Evolutionary conservation across 2,797 vertebrate species (phyloP).

Genomic region (Gymnothorax javanicus): DNA sequence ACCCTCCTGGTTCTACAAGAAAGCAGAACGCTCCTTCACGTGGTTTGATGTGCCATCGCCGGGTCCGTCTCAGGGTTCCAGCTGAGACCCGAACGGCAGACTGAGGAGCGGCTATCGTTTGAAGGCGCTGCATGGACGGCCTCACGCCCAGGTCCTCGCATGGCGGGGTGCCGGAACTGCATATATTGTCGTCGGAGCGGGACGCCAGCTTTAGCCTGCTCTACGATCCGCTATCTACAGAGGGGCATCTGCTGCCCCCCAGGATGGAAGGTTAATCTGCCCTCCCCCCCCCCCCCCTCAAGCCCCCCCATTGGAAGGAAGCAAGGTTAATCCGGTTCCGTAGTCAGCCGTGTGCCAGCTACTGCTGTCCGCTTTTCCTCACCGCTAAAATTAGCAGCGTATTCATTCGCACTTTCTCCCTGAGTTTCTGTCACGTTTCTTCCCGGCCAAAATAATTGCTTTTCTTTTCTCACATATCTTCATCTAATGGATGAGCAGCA

Average conservation of each 20-base stretch:
- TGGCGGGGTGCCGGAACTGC: constrained; percentile 60
- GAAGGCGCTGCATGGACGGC: constrained; percentile 46
- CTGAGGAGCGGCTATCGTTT: constrained; percentile 61
- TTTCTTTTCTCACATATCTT: neutral
- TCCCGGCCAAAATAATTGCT: constrained; percentile 21
- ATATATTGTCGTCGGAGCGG: constrained; percentile 52
- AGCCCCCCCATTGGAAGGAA: constrained; percentile 21
- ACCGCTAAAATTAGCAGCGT: constrained; percentile 30
- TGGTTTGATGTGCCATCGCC: constrained; percentile 61
- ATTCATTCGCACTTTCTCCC: neutral
- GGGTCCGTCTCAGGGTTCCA: constrained; percentile 55
- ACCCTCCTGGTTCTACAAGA: constrained; percentile 41
- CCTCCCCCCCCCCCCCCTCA: constrained; percentile 8
- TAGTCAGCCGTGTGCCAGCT: constrained; percentile 3
- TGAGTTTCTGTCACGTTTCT: neutral
- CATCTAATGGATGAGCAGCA: neutral
- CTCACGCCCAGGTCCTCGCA: constrained; percentile 52
- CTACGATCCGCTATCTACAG: constrained; percentile 48
- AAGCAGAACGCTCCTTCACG: constrained; percentile 55
- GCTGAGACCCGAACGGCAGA: constrained; percentile 62
- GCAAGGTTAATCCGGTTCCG: constrained; percentile 28
- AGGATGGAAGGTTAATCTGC: constrained; percentile 31
- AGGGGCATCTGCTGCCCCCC: constrained; percentile 25
- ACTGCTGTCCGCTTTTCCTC: constrained; percentile 22
- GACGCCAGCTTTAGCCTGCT: constrained; percentile 39